phyloP scores from a whole-genome alignment of 2,797 vertebrate genomes.

The Darevskia mixta region DNA sequence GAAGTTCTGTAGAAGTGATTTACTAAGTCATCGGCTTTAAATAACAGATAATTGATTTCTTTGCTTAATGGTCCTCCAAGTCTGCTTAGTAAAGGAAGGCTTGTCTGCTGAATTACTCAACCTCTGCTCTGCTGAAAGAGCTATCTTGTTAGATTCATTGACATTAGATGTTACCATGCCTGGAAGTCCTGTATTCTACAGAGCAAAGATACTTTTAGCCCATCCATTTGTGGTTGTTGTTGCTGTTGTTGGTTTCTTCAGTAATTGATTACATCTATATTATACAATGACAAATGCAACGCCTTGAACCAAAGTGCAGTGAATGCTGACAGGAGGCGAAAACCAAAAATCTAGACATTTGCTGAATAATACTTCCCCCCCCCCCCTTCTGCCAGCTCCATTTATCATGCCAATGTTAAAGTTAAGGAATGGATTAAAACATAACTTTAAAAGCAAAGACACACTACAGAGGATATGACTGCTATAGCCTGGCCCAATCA shows the following conservation, averaged over 20 bases:
- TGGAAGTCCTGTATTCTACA: constrained; percentile 13
- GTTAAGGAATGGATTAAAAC: constrained; percentile 32
- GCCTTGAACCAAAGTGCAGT: constrained; percentile 30
- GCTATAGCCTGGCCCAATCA: accelerated
- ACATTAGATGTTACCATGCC: background rate
- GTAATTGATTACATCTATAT: constrained; percentile 34
- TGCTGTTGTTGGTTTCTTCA: background rate
- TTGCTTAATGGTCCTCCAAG: constrained; percentile 18
- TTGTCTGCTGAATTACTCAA: constrained; percentile 32
- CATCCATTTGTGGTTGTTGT: constrained; percentile 27
- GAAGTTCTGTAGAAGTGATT: constrained; percentile 26
- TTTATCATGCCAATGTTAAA: constrained; percentile 25
- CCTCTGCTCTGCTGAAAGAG: constrained; percentile 3
- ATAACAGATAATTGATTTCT: constrained; percentile 33
- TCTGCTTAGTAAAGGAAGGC: constrained; percentile 14
- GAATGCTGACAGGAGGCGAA: constrained; percentile 32
- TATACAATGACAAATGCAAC: constrained; percentile 22
- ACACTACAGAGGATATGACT: accelerated
- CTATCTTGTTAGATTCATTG: constrained; percentile 32
- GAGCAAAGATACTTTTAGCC: background rate
- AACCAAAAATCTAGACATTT: constrained; percentile 21
- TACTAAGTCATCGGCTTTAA: constrained; percentile 39
- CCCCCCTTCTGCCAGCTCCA: background rate
- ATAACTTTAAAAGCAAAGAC: background rate
- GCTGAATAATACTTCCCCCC: constrained; percentile 32